Evolutionary conservation across 2,113 vertebrate genomes (phyloP).

Genomic region (Petaurus breviceps): DNA sequence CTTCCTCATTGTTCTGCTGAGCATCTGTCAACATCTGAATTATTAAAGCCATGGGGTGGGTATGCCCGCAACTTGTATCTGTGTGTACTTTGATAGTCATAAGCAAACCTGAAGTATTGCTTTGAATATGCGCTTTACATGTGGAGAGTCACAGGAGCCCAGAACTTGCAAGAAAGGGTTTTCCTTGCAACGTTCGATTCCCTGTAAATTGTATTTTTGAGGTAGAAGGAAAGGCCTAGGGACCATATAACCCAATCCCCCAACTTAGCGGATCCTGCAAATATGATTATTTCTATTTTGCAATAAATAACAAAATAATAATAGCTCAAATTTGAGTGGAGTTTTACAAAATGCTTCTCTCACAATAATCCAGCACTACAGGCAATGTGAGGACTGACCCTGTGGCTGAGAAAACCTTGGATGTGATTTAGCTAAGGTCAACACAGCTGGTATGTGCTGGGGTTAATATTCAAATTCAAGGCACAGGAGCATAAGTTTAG

Average conservation of each 20-base stretch:
- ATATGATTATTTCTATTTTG: not conserved
- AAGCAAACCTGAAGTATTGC: not conserved
- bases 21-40: not conserved
- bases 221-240: not conserved
- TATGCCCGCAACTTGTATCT: not conserved
- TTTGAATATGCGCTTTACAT: not conserved
- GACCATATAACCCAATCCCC: not conserved
- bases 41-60: not conserved
- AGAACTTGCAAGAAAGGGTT: not conserved
- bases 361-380: not conserved
- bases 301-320: not conserved
- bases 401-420: not conserved
- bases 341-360: not conserved
- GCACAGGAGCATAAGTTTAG: not conserved
- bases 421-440: not conserved
- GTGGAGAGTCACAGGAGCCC: not conserved
- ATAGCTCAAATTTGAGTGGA: not conserved
- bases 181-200: not conserved
- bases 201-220: not conserved
- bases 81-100: not conserved
- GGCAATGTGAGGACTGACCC: not conserved
- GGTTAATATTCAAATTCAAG: not conserved
- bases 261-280: not conserved
- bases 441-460: not conserved
- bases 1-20: not conserved